Percentiles rank a stretch among this genome's conserved stretches.
These are phyloP conservation scores for Arvicanthis niloticus DNA, from an alignment of 2,113 vertebrate genomes.

Conservation along the genomic window DNA sequence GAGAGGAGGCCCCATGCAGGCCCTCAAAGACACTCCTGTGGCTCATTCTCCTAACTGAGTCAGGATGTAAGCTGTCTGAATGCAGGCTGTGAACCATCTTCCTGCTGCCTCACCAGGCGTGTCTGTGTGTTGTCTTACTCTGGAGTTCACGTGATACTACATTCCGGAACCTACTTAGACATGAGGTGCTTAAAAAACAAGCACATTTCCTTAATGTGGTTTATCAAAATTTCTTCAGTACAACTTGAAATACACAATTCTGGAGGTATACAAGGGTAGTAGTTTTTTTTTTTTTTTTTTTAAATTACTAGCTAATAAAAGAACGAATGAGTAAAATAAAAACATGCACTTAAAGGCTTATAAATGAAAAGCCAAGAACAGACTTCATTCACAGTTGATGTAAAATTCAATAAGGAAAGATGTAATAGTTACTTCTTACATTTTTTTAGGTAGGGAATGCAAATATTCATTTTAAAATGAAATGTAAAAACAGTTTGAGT, in stretches of 20 bases:
- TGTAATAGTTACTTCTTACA: slow-evolving; percentile 40
- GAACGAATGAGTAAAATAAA: slow-evolving; percentile 2
- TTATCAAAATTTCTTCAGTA: neutral
- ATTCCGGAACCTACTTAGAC: slow-evolving; percentile 36
- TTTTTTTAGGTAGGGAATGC: neutral
- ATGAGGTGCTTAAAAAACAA: slow-evolving; percentile 2
- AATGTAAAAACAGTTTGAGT: neutral
- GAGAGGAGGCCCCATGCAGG: neutral
- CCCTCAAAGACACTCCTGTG: neutral
- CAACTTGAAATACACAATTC: slow-evolving; percentile 20
- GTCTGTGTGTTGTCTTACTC: neutral
- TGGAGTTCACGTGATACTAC: neutral
- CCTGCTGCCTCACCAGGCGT: neutral
- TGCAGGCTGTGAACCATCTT: neutral
- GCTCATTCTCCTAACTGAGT: neutral
- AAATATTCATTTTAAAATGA: slow-evolving; percentile 42
- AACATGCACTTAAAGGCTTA: slow-evolving; percentile 17
- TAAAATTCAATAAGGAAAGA: slow-evolving; percentile 51
- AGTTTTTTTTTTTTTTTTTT: neutral
- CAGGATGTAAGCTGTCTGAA: neutral
- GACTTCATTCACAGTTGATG: neutral
- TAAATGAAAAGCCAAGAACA: slow-evolving; percentile 46
- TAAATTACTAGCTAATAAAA: neutral
- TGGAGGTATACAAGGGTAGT: neutral
- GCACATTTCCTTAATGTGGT: neutral